phyloP scores from a whole-genome alignment of 2,797 vertebrate species.

The Micromesistius poutassou region DNA sequence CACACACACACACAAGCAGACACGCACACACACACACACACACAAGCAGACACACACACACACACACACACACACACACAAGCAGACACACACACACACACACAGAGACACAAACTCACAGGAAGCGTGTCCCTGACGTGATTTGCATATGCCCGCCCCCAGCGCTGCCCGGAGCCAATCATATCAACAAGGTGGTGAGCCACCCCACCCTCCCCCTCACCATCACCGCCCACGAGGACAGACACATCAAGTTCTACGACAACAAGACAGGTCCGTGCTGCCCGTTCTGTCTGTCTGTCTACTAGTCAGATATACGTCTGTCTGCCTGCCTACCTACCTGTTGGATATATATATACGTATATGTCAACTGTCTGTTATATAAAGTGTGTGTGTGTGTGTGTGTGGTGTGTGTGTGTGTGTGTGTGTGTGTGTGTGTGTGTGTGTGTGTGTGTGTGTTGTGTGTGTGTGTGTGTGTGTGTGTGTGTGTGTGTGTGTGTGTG shows the following conservation, averaged over 20 bases:
- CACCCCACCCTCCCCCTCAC: constrained; percentile 97
- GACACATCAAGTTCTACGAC: constrained; percentile 98
- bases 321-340: background rate
- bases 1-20: too few species aligned
- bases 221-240: constrained; percentile 94
- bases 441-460: too few species aligned
- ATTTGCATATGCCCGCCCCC: constrained; percentile 26
- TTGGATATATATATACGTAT: background rate
- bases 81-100: too few species aligned
- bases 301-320: background rate
- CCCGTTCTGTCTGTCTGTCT: background rate
- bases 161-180: constrained; percentile 83
- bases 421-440: too few species aligned
- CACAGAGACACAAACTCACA: too few species aligned
- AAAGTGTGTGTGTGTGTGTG: too few species aligned
- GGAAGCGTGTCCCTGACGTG: background rate
- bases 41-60: background rate
- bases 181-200: constrained; percentile 96
- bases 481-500: too few species aligned
- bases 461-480: too few species aligned
- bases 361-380: background rate
- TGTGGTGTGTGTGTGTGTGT: too few species aligned
- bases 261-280: constrained; percentile 89
- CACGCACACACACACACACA: constrained; percentile 47
- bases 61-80: background rate